Conservation (phyloP, 2,797 vertebrate species). For the Centropyge bicolor region DNA sequence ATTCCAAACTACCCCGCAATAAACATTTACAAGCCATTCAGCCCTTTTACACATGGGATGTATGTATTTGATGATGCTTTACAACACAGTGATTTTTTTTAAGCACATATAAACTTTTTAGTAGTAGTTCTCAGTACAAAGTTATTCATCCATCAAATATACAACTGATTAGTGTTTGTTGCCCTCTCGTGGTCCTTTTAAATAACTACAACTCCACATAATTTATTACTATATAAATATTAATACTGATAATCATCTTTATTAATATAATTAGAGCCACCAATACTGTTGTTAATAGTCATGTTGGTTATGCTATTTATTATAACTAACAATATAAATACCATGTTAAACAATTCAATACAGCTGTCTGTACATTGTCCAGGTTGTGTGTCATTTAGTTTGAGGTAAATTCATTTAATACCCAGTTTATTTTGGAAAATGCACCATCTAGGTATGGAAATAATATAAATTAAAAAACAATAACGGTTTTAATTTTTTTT, state of each 20-base stretch:
- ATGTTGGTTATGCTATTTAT: neutral
- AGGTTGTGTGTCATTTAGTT: constrained; percentile 2
- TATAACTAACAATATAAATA: neutral
- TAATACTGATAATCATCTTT: neutral
- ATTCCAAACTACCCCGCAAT: too few relatives aligned
- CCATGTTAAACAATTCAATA: neutral
- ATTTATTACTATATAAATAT: neutral
- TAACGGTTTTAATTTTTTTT: neutral
- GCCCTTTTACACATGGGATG: neutral
- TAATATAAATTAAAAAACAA: neutral
- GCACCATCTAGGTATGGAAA: too few relatives aligned
- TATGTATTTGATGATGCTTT: neutral
- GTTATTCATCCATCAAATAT: neutral
- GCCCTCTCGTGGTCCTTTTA: neutral
- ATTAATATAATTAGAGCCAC: neutral
- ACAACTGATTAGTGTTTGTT: neutral
- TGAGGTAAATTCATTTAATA: neutral
- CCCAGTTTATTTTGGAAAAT: neutral
- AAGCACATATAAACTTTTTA: neutral
- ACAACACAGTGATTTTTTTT: neutral
- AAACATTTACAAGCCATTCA: neutral
- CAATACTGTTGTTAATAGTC: neutral
- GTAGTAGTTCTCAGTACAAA: neutral
- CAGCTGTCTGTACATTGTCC: neutral
- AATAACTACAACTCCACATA: neutral